phyloP scores from a whole-genome alignment of 2,888 invertebrate species.

The Cephus spinipes region DNA sequence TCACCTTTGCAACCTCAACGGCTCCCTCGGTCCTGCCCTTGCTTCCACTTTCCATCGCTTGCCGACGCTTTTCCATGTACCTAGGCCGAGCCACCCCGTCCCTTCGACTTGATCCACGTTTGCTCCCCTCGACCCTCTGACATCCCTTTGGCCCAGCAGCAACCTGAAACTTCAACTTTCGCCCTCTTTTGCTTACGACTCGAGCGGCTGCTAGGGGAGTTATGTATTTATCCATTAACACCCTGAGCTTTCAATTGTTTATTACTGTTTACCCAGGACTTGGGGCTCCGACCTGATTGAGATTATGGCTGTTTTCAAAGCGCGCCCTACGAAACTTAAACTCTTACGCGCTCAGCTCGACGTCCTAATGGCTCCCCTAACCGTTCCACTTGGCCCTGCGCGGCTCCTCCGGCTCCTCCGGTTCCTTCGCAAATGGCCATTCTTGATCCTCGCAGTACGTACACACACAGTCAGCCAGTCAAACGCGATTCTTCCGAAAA shows the following conservation, averaged over 20 bases:
- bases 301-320: constrained; percentile 22
- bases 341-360: neutral
- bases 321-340: neutral
- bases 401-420: too few species aligned
- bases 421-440: too few species aligned
- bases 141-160: neutral
- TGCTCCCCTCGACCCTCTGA: constrained; percentile 7
- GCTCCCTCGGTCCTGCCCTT: constrained; percentile 6
- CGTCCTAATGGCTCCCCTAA: too few species aligned
- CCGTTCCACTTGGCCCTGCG: too few species aligned
- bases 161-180: constrained; percentile 48
- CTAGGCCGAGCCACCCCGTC: too few species aligned
- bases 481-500: too few species aligned
- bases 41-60: neutral
- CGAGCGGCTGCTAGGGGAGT: constrained; percentile 20
- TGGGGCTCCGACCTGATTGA: constrained; percentile 14
- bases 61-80: too few species aligned
- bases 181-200: constrained; percentile 24
- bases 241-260: constrained; percentile 29
- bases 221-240: constrained; percentile 49
- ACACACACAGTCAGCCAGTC: too few species aligned
- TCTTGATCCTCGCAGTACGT: too few species aligned
- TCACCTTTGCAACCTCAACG: neutral
- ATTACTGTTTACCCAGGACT: constrained; percentile 12
- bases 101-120: too few species aligned